Evolutionary conservation across 1,140 invertebrate species (phyloP), one percentile per base, ranked within the genome.

Genomic region (Cherax destructor): DNA sequence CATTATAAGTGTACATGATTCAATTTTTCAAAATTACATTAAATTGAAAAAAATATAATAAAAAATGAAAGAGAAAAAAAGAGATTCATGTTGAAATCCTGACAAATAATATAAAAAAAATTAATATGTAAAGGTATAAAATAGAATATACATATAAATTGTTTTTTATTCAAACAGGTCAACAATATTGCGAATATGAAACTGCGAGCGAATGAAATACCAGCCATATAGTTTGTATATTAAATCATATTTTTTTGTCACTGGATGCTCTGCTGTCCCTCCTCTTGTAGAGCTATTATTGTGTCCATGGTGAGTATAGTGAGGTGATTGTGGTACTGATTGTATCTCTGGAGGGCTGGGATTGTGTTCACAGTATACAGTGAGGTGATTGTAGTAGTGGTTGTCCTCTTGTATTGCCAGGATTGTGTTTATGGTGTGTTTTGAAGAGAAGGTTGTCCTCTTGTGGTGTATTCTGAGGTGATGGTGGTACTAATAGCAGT

Each of bases 91-190:
- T 21, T 24, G 49, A 83, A 83, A 83, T 83, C 41, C 50, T 83
- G 59, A 83, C 47, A 41, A 69, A 83, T 69, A 69, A 83, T 83
- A 49, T 21, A 69, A 69, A 69, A 83, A 69, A 83, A 47, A 18
- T 18, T 65, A 83, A 69, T 83, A 69, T 83, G 21, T 69, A 65
- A 69, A 13, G 30, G n/a, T 21, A 83, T 61, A 69, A 83, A 83
- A 83, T 69, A 83, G 80, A 83, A 83, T 83, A 69, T 83, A 69
- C 59, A 83, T 83, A 83, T 83, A 83, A 69, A 83, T 83, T 83
- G 59, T 83, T 83, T 83, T 83, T 83, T 69, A 83, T 69, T 83
- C 81, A 69, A 72, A 69, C 59, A 69, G 81, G 81, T 83, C 81
- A 83, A 83, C 81, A 83, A 65, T 83, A 83, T 83, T 83, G 21